These are phyloP conservation scores for Dryobates pubescens DNA, from an alignment of 2,797 vertebrate species.

Conservation along the genomic window DNA sequence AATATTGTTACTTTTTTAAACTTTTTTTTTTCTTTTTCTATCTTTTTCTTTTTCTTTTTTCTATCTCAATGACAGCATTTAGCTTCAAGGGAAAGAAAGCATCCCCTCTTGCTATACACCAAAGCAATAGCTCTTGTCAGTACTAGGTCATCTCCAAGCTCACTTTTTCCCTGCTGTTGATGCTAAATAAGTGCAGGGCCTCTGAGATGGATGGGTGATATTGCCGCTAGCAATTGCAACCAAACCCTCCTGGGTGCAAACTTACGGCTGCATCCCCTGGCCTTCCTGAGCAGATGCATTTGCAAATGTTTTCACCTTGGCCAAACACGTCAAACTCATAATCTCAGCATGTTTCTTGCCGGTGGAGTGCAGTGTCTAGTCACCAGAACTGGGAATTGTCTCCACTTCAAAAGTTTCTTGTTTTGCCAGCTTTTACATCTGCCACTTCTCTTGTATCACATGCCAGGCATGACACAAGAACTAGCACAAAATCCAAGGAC, in stretches of 20 bases:
- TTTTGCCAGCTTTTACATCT: conserved; percentile 12
- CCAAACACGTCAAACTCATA: conserved; percentile 40
- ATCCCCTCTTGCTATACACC: background rate
- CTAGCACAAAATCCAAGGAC: background rate
- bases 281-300: conserved; percentile 5
- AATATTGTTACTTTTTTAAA: background rate
- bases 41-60: background rate
- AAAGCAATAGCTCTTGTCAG: conserved; percentile 12
- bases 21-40: too few species aligned
- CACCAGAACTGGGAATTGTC: background rate
- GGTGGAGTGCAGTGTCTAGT: background rate
- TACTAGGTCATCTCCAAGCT: conserved; percentile 22
- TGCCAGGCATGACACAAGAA: background rate
- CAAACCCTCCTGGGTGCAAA: background rate
- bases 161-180: background rate
- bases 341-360: background rate
- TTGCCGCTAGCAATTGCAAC: conserved; percentile 6
- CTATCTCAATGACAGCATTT: background rate
- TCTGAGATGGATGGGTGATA: conserved; percentile 16
- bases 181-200: background rate
- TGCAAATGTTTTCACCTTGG: conserved; percentile 62
- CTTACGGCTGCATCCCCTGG: background rate
- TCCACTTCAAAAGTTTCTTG: background rate
- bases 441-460: background rate
- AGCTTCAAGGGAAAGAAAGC: background rate